Evolutionary conservation across 2,888 invertebrate species (phyloP), one percentile per base, ranked within the genome.

Genomic region (Lacanobia oleracea): DNA sequence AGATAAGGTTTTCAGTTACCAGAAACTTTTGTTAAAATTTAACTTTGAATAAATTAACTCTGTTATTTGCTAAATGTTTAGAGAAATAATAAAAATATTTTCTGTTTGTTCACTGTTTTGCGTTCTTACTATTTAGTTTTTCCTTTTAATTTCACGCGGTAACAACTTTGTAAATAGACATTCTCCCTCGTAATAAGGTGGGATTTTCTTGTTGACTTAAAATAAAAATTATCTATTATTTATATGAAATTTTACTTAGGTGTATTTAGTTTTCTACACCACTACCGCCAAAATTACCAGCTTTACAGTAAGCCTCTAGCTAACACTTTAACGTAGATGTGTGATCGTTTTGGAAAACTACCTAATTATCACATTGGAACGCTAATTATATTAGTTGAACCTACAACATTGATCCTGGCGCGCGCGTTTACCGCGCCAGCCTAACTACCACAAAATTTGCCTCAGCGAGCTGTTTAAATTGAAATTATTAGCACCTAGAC

Each of bases 401-500:
- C 77, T 82, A 85, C 82, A 86, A 74, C 81, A 83, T 83, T 81
- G 85, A 87, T 85, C 81, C 79, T 68, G 56, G 74, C 72, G 79
- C 76, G 60, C 66, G 79, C 76, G 78, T 80, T 81, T 77, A 87
- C 75, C 74, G 74, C 73, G 76, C 75, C 70, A 80, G 74, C 79
- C 73, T 81, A 83, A 86, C 79, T 86, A 66, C 77, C 73, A 63
- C 66, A 75, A 76, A 81, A 83, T 86, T 84, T 77, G 57, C 68
- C 72, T 75, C 72, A 72, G 67, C 67, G 76, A 78, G 79, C 72
- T 82, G 72, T 83, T 85, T 88, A 88, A 91, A 90, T 90, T 90
- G 87, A 91, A 91, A 91, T 91, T 90, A 92, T 92, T 91, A 91
- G 88, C 89, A 91, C 89, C 89, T 89, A 90, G 84, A 72, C 77